Base-by-base conservation (phyloP, 2,113 vertebrate species). In the Herpailurus yagouaroundi region DNA sequence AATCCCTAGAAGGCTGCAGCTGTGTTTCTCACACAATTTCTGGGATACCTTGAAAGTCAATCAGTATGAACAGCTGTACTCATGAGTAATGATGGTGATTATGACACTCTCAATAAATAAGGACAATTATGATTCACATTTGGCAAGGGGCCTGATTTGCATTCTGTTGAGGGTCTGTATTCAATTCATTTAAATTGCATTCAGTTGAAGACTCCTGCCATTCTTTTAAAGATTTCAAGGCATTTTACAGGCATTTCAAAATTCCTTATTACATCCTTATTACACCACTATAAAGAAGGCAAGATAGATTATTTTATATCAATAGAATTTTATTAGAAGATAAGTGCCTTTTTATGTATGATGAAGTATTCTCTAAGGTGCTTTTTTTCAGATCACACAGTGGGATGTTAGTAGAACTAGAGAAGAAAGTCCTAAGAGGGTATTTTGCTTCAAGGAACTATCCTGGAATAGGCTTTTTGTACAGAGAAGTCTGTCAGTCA, bases 281-380 rank as follows among this genome's bases (percentile, higher is more conserved):
- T 85, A 92, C 33, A 69, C 7, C 7, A 19, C 11, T 79, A 52
- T 93, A 60, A 79, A 89, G 50, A 87, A 95, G 79, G 68, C 69
- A 96, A 95, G 21, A 8, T 77, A 95, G 69, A 94, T 96, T 93
- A 95, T 90, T 91, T 96, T 85, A 81, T 91, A 77, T 97, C 57
- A 79, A 38, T 97, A 63, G 68, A 92, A 52, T 89, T 91, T 96
- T 93, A 93, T 93, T 82, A 93, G 38, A 82, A 50, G 14, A 23
- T 84, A 91, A 95, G 23, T 97, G 57, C 11, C 41, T 94, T 94
- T 95, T 95, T 74, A 84, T 66, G 57, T 33, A 82, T 81, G n/a
- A 27, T 71, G 29, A 92, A 81, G 55, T 74, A 74, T 19, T 86
- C 48, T 89, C 23, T 36, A 79, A 95, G 89, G 71, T 79, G 41